Evolutionary conservation across 92 coral and sea anemone genomes (phyloP), one percentile per base, ranked within the genome.

Genomic region (Zoanthus sociatus): DNA sequence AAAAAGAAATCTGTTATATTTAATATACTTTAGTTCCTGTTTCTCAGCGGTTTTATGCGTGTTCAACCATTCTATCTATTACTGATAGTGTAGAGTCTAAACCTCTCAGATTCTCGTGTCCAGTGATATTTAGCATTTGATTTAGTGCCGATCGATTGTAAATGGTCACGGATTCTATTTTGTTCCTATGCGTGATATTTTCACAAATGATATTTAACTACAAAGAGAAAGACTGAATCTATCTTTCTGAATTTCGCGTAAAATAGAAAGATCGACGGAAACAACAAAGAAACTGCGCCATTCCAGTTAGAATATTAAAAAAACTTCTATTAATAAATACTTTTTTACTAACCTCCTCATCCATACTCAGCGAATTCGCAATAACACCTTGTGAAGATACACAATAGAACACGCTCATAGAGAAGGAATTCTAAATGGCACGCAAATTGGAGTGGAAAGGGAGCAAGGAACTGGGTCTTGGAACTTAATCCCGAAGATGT

Each of bases 1-100:
- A 18, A 58, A 58, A 58, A 5, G 66, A 13, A 58, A 58, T 58
- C 66, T 1, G 18, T 58, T 58, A 58, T 58, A 58, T 58, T 7
- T 58, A 1, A 58, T 58, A 58, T 58, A 58, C 53, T 48, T 48
- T 48, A 48, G 66, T 58, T 58, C 66, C 14, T 58, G 66, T 58
- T 58, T 58, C 66, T 58, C 66, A 58, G 66, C 66, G 66, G 53
- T 58, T 58, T 58, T 58, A 58, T 58, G 66, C 66, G 66, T 58
- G 66, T 58, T 58, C 54, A 58, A 58, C 66, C 66, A 5, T 58
- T 58, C 18, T 58, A 58, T 58, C 17, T 16, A 2, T 50, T 50
- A 50, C 7, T 50, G 7, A 2, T 11, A 5, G 18, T 58, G 66
- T 58, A 5, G 5, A 58, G 5, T 5, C 66, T 58, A 18, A 58